phyloP scores from a whole-genome alignment of 1,140 invertebrate species.

The Penaeus indicus region DNA sequence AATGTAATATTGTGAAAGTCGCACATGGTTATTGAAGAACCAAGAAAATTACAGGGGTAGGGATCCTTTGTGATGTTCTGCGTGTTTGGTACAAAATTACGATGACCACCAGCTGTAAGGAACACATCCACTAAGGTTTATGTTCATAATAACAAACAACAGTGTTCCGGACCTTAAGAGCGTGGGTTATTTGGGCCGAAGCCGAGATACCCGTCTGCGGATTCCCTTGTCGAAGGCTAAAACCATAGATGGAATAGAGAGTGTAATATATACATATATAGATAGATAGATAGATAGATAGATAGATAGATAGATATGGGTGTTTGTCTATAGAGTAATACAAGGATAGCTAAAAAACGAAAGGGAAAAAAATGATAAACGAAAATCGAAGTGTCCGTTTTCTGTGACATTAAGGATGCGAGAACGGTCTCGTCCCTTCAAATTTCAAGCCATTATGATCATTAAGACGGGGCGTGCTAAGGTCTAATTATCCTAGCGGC shows the following conservation, averaged over 20 bases:
- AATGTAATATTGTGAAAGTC: slow-evolving; percentile 60
- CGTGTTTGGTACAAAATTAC: slow-evolving; percentile 51
- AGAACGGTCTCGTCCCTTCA: slow-evolving; percentile 28
- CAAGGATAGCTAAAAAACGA: too few relatives aligned
- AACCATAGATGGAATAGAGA: too few relatives aligned
- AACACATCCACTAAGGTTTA: slow-evolving; percentile 38
- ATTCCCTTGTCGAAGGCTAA: too few relatives aligned
- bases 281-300: too few relatives aligned
- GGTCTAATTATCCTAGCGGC: slow-evolving; percentile 13
- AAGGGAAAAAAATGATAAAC: background rate
- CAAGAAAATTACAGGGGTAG: slow-evolving; percentile 55
- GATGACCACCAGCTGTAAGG: slow-evolving; percentile 28
- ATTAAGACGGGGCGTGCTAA: slow-evolving; percentile 41
- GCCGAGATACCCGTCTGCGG: too few relatives aligned
- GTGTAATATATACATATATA: too few relatives aligned
- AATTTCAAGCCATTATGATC: slow-evolving; percentile 50
- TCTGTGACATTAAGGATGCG: slow-evolving; percentile 1
- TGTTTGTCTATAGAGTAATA: too few relatives aligned
- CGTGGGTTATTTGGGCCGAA: background rate
- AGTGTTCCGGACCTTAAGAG: slow-evolving; percentile 39
- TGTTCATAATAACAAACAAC: slow-evolving; percentile 43
- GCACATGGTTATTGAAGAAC: slow-evolving; percentile 66
- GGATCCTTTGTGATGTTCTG: slow-evolving; percentile 42
- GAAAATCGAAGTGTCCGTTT: background rate
- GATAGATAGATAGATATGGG: too few relatives aligned